Base-by-base conservation (phyloP, 2,797 vertebrate genomes). In the Zenarchopterus dispar region DNA sequence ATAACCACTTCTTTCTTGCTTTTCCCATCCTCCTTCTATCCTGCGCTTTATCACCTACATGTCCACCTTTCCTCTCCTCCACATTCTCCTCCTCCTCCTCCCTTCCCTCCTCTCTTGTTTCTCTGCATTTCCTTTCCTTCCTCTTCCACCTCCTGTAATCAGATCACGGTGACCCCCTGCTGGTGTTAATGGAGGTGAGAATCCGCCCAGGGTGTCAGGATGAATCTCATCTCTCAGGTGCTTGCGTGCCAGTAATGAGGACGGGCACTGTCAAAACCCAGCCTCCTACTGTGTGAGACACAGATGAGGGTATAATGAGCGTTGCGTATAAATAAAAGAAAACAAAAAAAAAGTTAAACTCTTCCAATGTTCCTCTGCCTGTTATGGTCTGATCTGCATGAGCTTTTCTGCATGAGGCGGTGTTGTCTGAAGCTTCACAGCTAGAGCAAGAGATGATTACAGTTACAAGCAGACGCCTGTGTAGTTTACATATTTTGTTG, bases 161-260 rank as follows among this genome's bases (percentile, higher is more conserved):
- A 89, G 85, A 91, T 87, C 71, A 78, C 69, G 78, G 80, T 49
- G 77, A 90, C 88, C 90, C 84, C 91, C 89, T 83, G 89, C 91
- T 89, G 91, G 75, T 85, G 85, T 89, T 93, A 92, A 91, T 93
- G 82, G 88, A 92, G 89, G 91, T 92, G 88, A 88, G 92, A 92
- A 90, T 89, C 88, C 87, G 83, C 86, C 84, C 84, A 28, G 72
- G 87, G 84, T 91, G 84, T 93, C 90, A 87, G 85, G 90, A 92
- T 91, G 82, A 89, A 88, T 90, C 90, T 93, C 89, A 89, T 93
- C 87, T 91, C 88, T 90, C 88, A 89, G 89, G 88, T 93, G 88
- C 86, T 89, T 56, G 68, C 44, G 75, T 56, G 68, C 81, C 86
- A 81, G 89, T 94, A 92, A 92, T 92, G 88, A 94, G 92, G 86